These are phyloP conservation scores for Sitodiplosis mosellana DNA, from an alignment of 1,140 invertebrate genomes.

Conservation along the genomic window DNA sequence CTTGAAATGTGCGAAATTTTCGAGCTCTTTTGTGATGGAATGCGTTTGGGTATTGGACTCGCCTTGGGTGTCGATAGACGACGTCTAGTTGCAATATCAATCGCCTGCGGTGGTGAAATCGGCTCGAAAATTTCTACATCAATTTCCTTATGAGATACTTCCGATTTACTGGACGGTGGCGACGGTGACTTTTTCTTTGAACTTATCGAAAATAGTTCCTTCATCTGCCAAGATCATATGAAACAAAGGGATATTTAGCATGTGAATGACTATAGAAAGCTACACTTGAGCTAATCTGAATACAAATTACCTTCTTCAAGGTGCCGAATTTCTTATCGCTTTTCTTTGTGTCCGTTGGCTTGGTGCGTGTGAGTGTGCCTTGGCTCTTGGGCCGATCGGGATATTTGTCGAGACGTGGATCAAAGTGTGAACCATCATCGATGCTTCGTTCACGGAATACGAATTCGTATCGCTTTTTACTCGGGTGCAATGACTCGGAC, in stretches of 20 bases:
- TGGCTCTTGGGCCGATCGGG: conserved; percentile 3
- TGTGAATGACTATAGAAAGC: too few species aligned
- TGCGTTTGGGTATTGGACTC: conserved; percentile 31
- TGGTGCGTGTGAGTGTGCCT: conserved; percentile 7
- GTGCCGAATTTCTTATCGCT: conserved; percentile 37
- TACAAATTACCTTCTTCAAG: conserved; percentile 46
- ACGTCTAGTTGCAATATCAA: conserved; percentile 34
- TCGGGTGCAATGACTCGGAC: conserved; percentile 18
- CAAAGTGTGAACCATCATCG: conserved; percentile 39
- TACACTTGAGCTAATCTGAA: too few species aligned
- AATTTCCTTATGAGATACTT: background rate
- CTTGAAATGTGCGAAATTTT: background rate
- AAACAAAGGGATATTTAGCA: too few species aligned
- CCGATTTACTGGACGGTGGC: too few species aligned
- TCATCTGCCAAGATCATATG: too few species aligned
- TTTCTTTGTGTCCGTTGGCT: conserved; percentile 13
- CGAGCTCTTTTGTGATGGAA: conserved; percentile 15
- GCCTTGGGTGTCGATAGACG: conserved; percentile 51
- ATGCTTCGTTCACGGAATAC: conserved; percentile 37
- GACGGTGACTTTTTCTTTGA: background rate
- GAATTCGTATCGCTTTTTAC: conserved; percentile 30
- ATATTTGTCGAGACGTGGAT: conserved; percentile 37
- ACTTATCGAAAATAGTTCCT: conserved; percentile 5
- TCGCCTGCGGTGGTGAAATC: conserved; percentile 8
- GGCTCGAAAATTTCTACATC: background rate